Conservation (phyloP, 2,113 vertebrate species). For the Megaceryle maxima region DNA sequence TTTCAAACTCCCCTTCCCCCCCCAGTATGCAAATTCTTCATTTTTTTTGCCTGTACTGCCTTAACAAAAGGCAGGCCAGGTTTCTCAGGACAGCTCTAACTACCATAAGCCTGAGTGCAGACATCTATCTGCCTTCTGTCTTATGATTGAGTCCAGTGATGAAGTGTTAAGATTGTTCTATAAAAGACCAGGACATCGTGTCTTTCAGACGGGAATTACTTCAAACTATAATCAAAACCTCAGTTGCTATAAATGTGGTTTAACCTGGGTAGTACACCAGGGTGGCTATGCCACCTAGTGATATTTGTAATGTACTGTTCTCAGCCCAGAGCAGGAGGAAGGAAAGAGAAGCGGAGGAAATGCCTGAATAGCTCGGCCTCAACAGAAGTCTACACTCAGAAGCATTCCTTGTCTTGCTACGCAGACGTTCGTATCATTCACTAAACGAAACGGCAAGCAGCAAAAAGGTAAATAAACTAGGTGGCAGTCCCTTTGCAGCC, state of each 20-base stretch:
- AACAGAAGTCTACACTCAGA: neutral
- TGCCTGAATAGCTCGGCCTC: neutral
- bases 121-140: neutral
- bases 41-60: neutral
- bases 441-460: neutral
- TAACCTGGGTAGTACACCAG: slow-evolving; percentile 39
- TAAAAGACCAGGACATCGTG: neutral
- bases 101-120: neutral
- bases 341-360: neutral
- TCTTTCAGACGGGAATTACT: neutral
- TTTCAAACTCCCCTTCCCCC: rapidly evolving
- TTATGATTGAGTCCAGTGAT: neutral
- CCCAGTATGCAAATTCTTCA: neutral
- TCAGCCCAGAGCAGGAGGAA: neutral
- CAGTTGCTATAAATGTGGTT: neutral
- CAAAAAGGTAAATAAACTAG: neutral
- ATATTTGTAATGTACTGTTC: slow-evolving; percentile 58
- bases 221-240: neutral
- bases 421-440: too few relatives aligned
- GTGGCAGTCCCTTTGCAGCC: neutral
- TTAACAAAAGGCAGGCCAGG: neutral
- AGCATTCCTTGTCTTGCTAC: neutral
- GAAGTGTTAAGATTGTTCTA: neutral
- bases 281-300: slow-evolving; percentile 78
- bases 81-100: neutral